Evolutionary conservation across 2,888 invertebrate genomes (phyloP).

Genomic region (Sesamia inferens): DNA sequence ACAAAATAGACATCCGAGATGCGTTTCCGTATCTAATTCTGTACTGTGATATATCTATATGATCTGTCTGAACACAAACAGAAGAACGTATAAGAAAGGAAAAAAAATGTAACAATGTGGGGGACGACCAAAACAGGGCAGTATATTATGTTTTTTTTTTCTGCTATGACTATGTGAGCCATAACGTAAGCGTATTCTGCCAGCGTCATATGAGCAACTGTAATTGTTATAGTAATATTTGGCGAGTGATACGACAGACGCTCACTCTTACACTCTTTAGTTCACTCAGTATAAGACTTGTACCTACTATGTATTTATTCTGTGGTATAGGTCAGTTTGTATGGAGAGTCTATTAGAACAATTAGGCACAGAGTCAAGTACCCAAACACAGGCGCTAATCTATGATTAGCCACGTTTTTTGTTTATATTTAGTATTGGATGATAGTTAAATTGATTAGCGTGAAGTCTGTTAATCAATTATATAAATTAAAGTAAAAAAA

Average conservation of each 20-base stretch:
- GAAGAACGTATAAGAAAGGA: slow-evolving; percentile 1
- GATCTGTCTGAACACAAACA: slow-evolving; percentile 2
- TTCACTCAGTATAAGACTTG: too few species aligned
- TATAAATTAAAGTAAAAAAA: background rate
- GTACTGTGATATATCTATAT: slow-evolving; percentile 28
- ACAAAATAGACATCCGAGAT: slow-evolving; percentile 26
- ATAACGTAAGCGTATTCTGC: too few species aligned
- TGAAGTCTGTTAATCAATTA: background rate
- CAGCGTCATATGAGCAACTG: too few species aligned
- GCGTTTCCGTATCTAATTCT: slow-evolving; percentile 39
- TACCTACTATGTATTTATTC: too few species aligned
- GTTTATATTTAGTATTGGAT: slow-evolving; percentile 1
- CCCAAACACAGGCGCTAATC: background rate
- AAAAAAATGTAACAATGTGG: background rate
- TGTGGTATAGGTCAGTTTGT: background rate
- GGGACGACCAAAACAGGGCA: background rate
- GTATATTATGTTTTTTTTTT: too few species aligned
- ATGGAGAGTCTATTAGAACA: background rate
- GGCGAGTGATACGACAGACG: too few species aligned
- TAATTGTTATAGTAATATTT: too few species aligned
- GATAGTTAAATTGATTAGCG: slow-evolving; percentile 3
- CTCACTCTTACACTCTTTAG: too few species aligned
- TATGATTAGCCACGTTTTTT: slow-evolving; percentile 12
- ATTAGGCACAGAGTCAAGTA: background rate
- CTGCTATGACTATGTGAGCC: too few species aligned